phyloP scores from a whole-genome alignment of 2,888 invertebrate species.

The Hydriomena furcata region DNA sequence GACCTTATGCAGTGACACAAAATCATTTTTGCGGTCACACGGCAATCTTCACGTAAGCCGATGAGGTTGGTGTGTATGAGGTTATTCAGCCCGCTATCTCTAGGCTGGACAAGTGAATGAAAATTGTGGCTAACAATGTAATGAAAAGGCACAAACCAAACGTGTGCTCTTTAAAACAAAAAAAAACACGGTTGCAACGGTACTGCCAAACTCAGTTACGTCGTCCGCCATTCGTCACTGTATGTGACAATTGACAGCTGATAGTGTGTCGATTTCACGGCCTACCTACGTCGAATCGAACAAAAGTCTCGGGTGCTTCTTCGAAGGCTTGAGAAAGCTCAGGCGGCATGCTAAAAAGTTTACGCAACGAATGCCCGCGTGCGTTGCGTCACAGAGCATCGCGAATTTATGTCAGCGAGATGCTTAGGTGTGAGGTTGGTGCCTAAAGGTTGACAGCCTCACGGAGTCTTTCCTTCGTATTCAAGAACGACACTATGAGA shows the following conservation, averaged over 20 bases:
- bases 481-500: too few species aligned
- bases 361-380: conserved; percentile 63
- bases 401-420: conserved; percentile 55
- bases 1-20: too few species aligned
- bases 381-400: conserved; percentile 62
- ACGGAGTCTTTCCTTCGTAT: conserved; percentile 10
- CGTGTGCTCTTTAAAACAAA: conserved; percentile 19
- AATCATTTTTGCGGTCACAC: too few species aligned
- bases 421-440: conserved; percentile 38
- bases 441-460: conserved; percentile 23
- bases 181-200: conserved; percentile 50
- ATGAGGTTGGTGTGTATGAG: too few species aligned
- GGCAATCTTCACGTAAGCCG: too few species aligned
- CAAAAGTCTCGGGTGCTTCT: conserved; percentile 70
- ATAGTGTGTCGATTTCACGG: conserved; percentile 69
- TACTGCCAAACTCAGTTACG: conserved; percentile 64
- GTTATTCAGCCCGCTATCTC: too few species aligned
- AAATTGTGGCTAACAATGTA: neutral
- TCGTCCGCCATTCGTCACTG: conserved; percentile 62
- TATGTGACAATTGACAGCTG: conserved; percentile 50
- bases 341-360: conserved; percentile 76
- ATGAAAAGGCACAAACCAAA: neutral
- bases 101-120: neutral
- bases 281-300: conserved; percentile 48
- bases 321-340: conserved; percentile 72